Evolutionary conservation across 1,140 invertebrate genomes (phyloP).

Genomic region (Drosophila tsacasi): DNA sequence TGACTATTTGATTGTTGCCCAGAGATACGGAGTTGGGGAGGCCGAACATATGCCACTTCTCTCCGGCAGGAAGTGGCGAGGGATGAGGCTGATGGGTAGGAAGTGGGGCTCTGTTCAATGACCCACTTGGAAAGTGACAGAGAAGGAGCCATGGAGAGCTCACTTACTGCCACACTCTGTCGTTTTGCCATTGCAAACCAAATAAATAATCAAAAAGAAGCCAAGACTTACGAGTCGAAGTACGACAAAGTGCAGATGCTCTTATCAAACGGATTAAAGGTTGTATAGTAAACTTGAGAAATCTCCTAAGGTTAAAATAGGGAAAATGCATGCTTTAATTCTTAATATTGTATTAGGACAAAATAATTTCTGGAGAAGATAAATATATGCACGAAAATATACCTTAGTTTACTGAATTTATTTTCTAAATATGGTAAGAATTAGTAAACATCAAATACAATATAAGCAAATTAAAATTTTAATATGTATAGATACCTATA

Average conservation of each 20-base stretch:
- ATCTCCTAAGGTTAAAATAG: too few species aligned
- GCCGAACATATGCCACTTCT: slow-evolving; percentile 29
- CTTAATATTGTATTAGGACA: too few species aligned
- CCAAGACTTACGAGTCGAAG: not conserved
- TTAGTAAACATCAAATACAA: not conserved
- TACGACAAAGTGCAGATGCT: slow-evolving; percentile 18
- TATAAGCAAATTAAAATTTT: too few species aligned
- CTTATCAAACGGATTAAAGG: not conserved
- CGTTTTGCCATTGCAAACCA: slow-evolving; percentile 14
- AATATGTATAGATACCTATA: not conserved
- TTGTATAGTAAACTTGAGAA: not conserved
- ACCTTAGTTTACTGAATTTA: not conserved
- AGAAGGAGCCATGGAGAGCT: slow-evolving; percentile 12
- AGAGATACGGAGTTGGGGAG: not conserved
- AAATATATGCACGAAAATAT: not conserved
- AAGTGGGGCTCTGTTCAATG: slow-evolving; percentile 40
- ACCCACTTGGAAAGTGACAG: slow-evolving; percentile 53
- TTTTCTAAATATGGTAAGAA: not conserved
- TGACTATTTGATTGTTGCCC: slow-evolving; percentile 53
- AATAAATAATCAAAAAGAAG: slow-evolving; percentile 31
- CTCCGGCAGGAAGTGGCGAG: slow-evolving; percentile 13
- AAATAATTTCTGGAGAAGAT: too few species aligned
- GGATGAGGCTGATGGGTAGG: slow-evolving; percentile 2
- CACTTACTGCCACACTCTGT: slow-evolving; percentile 33
- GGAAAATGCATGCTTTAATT: too few species aligned